Evolutionary conservation across 1,140 invertebrate genomes (phyloP), one percentile per base, ranked within the genome.

Genomic region (Zelostemma sp.): DNA sequence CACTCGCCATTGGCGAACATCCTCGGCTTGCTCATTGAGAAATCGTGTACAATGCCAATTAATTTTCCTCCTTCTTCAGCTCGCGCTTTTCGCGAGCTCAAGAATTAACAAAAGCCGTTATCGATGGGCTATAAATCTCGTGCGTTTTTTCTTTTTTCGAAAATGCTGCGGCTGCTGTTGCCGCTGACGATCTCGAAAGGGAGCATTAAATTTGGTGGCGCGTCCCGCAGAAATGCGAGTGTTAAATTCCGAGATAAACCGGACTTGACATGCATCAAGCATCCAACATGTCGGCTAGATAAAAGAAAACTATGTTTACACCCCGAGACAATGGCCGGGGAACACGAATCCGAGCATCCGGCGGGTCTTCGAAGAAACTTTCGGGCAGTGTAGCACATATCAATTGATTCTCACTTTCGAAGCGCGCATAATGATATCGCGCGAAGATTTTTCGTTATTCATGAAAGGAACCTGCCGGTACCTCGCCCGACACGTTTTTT

Each of bases 281-380:
- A 81, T 79, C 79, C 74, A 69, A 80, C 78, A 75, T 77, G 78
- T 79, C 80, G 81, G 80, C 73, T 68, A 77, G 78, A 83, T 82
- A 71, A 83, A 83, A 83, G 80, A 77, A 58, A 45, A 56, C 57
- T 68, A 58, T 70, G 73, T 67, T 33, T 65, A 47, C 62, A 63
- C 57, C 51, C 66, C 53, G 58, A 80, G 76, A 82, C 79, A 83
- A 83, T 80, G 69, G 72, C 73, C 58, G 75, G 73, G 74, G 75
- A 33, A 69, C 69, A 57, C 71, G 76, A 73, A 74, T 58, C 63
- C 71, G 66, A 62, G 73, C 78, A 81, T 83, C 81, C 81, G 81
- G 81, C 72, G 73, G 74, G 72, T 79, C 77, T 84, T 82, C 81
- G 77, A 70, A 69, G 80, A 83, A 83, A 67, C 74, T 77, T 79